Evolutionary conservation across 2,888 invertebrate genomes (phyloP), one percentile per base, ranked within the genome.

Genomic region (Oxystoma pomonae): DNA sequence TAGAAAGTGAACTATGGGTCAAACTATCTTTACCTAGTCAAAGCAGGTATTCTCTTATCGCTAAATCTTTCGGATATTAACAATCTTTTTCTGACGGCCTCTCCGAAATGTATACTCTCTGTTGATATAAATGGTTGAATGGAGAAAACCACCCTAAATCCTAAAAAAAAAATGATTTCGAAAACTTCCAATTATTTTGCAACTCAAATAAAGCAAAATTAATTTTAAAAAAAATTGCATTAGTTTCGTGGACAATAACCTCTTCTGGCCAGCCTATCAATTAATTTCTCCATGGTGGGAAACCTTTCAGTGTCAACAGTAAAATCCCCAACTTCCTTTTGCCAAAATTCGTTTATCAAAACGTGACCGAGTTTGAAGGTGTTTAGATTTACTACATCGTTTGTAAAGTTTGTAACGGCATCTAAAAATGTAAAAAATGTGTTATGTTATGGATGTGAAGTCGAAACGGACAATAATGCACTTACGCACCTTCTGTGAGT

Each of bases 111-210:
- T 1, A 81, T 81, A 68, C 95, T 94, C 72, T 94, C 92, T 0
- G 94, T 92, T 59, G 91, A 90, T 35, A 96, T 89, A 76, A 93
- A 96, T 0, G 96, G 96, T 74, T 95, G 94, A 0, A 96, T 86
- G n/a, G 93, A 90, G 69, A 96, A 88, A 0, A 91, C 91, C 16
- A 96, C 89, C 73, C 91, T 87, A 69, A 96, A 96, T 0, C 94
- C 35, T 35, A 35, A 35, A 35, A 35, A 35, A 7, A 3, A 35
- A 3, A 35, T 3, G 12, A 35, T n/a, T n/a, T n/a, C n/a, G n/a
- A n/a, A n/a, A n/a, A n/a, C n/a, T n/a, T n/a, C n/a, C n/a, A n/a
- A n/a, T n/a, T n/a, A n/a, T n/a, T n/a, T n/a, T n/a, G n/a, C n/a
- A n/a, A n/a, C n/a, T n/a, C n/a, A n/a, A n/a, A n/a, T n/a, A n/a